phyloP scores from a whole-genome alignment of 2,797 vertebrate species.

The Parauchenoglanis punctatus region DNA sequence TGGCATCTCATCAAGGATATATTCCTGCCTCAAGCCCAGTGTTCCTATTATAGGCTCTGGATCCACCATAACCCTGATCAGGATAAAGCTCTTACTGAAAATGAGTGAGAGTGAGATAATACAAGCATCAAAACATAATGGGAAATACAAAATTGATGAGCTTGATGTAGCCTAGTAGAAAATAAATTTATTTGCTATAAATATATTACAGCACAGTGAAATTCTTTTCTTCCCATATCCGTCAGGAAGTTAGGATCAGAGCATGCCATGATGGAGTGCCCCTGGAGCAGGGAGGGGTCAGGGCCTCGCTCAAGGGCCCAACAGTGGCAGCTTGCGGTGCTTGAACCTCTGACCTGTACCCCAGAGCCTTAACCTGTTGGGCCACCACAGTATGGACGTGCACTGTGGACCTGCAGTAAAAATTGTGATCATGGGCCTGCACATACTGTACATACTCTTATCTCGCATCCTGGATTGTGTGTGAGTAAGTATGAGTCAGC shows the following conservation, averaged over 20 bases:
- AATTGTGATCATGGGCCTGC: not conserved
- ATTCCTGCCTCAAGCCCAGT: not conserved
- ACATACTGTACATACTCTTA: not conserved
- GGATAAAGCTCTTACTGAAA: not conserved
- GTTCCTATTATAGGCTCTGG: not conserved
- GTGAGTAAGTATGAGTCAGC: slow-evolving; percentile 30
- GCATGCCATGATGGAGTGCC: no score
- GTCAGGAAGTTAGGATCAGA: no score
- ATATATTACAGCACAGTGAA: no score
- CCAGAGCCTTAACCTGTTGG: no score
- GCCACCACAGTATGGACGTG: not conserved
- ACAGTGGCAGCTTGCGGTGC: no score
- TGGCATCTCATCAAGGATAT: no score
- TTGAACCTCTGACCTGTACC: no score
- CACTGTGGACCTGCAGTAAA: not conserved
- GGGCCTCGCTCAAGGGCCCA: no score
- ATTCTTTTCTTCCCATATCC: no score
- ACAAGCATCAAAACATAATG: not conserved
- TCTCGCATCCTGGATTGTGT: not conserved
- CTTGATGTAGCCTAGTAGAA: not conserved
- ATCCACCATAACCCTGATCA: not conserved
- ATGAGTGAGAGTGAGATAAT: not conserved
- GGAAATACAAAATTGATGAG: not conserved
- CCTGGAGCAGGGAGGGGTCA: no score
- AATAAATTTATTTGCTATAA: no score